These are phyloP conservation scores for Drosophila bifasciata DNA, from an alignment of 1,140 invertebrate species.

Conservation along the genomic window DNA sequence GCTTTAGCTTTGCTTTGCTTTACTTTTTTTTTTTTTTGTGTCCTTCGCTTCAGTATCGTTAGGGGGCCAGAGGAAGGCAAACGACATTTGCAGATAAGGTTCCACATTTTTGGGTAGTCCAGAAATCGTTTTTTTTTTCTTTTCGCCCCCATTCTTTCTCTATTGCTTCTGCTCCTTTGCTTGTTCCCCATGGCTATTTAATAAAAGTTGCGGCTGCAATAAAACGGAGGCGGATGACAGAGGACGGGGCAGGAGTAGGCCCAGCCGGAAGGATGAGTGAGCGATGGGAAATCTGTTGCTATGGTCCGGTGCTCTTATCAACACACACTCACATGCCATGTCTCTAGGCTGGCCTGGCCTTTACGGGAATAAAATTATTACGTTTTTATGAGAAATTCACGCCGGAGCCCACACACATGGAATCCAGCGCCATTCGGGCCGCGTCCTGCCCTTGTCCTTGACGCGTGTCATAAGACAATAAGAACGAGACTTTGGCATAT, in stretches of 20 bases:
- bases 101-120: constrained; percentile 47
- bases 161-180: constrained; percentile 20
- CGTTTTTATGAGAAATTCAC: constrained; percentile 62
- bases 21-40: constrained; percentile 2
- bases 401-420: not conserved
- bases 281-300: constrained; percentile 67
- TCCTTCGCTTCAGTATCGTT: constrained; percentile 15
- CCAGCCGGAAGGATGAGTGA: no score
- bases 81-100: constrained; percentile 76
- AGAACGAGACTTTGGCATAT: constrained; percentile 44
- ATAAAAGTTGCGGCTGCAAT: constrained; percentile 81
- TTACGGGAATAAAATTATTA: constrained; percentile 75
- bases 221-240: constrained; percentile 56
- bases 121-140: constrained; percentile 30
- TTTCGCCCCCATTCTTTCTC: constrained; percentile 1
- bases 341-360: constrained; percentile 18
- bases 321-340: constrained; percentile 52
- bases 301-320: constrained; percentile 62
- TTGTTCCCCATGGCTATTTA: constrained; percentile 62
- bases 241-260: not conserved
- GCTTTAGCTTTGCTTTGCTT: constrained; percentile 2
- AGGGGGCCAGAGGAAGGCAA: constrained; percentile 44
- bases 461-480: constrained; percentile 70
- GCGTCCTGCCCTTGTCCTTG: constrained; percentile 29
- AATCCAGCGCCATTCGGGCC: not conserved